Conservation (phyloP, 92 coral and sea anemone species). For the Heteractis magnifica region DNA sequence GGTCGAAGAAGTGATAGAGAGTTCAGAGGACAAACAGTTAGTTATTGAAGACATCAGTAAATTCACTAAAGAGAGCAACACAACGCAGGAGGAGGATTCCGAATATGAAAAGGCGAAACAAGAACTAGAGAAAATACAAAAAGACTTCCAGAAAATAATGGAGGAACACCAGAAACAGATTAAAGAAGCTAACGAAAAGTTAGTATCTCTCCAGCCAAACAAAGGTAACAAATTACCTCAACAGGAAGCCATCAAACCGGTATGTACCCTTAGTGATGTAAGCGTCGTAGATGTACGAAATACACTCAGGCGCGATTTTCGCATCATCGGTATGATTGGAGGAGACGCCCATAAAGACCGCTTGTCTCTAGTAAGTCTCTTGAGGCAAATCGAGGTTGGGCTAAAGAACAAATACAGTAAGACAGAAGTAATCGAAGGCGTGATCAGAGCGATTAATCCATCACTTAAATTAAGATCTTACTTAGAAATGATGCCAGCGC, state of each 20-base stretch:
- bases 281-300: too few relatives aligned
- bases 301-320: slow-evolving; percentile 39
- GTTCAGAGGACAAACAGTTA: slow-evolving; percentile 4
- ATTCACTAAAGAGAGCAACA: neutral
- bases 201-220: neutral
- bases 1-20: neutral
- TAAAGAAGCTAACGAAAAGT: neutral
- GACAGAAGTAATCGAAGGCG: slow-evolving; percentile 53
- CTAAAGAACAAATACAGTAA: slow-evolving; percentile 44
- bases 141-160: neutral
- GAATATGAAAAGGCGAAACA: neutral
- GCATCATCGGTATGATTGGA: neutral
- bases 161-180: neutral
- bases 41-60: neutral
- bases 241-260: slow-evolving; percentile 4
- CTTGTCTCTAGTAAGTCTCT: slow-evolving; percentile 40
- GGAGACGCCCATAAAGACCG: slow-evolving; percentile 40
- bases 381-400: slow-evolving; percentile 52
- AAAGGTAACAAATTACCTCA: neutral
- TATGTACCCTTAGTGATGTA: neutral
- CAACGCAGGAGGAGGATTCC: neutral
- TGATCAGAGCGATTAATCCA: slow-evolving; percentile 48
- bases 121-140: neutral
- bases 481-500: slow-evolving; percentile 40
- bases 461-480: slow-evolving; percentile 48